These are phyloP conservation scores for Homarus gammarus DNA, from an alignment of 2,888 invertebrate genomes.

Conservation along the genomic window DNA sequence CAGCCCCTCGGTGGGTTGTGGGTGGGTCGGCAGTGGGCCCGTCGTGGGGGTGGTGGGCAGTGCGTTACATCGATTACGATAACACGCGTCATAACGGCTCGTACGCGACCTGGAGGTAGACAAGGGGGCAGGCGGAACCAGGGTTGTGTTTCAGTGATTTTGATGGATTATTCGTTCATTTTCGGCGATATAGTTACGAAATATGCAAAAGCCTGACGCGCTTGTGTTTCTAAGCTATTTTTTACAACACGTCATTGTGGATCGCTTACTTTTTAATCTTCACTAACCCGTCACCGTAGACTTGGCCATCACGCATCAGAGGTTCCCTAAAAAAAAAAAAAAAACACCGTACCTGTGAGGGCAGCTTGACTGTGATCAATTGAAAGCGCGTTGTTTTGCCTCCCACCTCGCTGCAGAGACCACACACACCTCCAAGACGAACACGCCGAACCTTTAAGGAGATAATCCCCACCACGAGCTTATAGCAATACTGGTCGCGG, in stretches of 20 bases:
- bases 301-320: neutral
- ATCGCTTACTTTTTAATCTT: neutral
- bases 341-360: slow-evolving; percentile 1
- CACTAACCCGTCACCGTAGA: slow-evolving; percentile 15
- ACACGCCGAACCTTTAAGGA: slow-evolving; percentile 36
- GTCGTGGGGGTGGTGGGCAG: slow-evolving; percentile 25
- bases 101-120: slow-evolving; percentile 57
- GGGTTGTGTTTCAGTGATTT: slow-evolving; percentile 58
- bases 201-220: neutral
- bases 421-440: slow-evolving; percentile 45
- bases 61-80: slow-evolving; percentile 67
- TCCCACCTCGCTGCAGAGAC: slow-evolving; percentile 35
- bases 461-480: slow-evolving; percentile 51
- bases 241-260: neutral
- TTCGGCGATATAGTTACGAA: slow-evolving; percentile 10
- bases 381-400: slow-evolving; percentile 54
- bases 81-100: slow-evolving; percentile 68
- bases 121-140: slow-evolving; percentile 51
- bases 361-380: slow-evolving; percentile 32
- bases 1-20: slow-evolving; percentile 36
- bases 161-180: slow-evolving; percentile 35
- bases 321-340: slow-evolving; percentile 4
- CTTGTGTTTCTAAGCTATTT: neutral
- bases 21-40: slow-evolving; percentile 24
- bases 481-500: slow-evolving; percentile 46